These are phyloP conservation scores for Rhizomys pruinosus DNA, from an alignment of 2,113 vertebrate genomes.

Conservation along the genomic window DNA sequence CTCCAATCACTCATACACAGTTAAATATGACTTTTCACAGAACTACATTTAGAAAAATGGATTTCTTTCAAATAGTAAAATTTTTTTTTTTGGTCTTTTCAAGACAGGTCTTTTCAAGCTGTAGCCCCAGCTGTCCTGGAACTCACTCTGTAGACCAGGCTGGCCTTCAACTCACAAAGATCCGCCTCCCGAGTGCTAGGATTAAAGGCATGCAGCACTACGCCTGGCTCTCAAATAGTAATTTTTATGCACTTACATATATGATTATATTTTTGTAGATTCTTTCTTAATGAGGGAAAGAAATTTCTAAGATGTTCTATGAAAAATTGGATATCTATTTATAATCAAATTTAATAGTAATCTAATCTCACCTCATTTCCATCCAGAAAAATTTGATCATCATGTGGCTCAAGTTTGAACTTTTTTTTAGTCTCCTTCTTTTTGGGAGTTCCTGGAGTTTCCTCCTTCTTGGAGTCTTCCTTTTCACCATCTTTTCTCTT, in stretches of 20 bases:
- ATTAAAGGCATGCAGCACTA: no score
- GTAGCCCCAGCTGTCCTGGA: no score
- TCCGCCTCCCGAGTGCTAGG: no score
- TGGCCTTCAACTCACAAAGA: no score
- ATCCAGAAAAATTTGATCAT: conserved; percentile 97
- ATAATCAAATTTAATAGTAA: conserved; percentile 18
- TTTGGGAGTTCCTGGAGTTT: conserved; percentile 96
- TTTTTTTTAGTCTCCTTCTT: conserved; percentile 99
- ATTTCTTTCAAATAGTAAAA: conserved; percentile 25
- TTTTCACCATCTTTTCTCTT: conserved; percentile 94
- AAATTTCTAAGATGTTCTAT: conserved; percentile 53
- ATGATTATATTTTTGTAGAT: conserved; percentile 41
- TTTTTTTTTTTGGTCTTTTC: no score
- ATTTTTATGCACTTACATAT: background rate
- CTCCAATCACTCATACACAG: conserved; percentile 3
- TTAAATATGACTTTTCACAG: background rate
- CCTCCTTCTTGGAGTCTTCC: conserved; percentile 96
- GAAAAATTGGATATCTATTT: conserved; percentile 50
- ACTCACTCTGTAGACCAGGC: no score
- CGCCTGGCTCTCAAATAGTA: no score
- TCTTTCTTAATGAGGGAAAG: conserved; percentile 37
- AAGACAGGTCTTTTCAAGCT: no score
- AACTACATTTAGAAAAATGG: conserved; percentile 28
- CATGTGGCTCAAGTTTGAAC: conserved; percentile 98
- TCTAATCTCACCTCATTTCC: conserved; percentile 93